Evolutionary conservation across 30 jellyfish, hydroid and myxozoan genomes (phyloP).

Genomic region (Rhopilema esculentum): DNA sequence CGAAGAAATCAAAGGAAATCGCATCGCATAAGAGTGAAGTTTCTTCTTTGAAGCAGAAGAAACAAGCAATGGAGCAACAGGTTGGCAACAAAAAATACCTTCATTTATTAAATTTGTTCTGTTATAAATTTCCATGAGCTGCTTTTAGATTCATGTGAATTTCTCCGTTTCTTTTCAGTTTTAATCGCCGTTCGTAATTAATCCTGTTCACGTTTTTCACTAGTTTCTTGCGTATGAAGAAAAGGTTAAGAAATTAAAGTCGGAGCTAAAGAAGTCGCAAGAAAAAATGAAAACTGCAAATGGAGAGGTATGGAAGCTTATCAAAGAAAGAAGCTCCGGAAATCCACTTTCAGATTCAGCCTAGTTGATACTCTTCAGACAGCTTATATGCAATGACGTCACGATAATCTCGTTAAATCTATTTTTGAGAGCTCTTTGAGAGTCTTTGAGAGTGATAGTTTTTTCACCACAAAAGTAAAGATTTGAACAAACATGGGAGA

Average conservation of each 20-base stretch:
- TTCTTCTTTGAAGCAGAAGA: conserved; percentile 61
- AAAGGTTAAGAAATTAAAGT: conserved; percentile 71
- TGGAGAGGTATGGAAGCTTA: conserved; percentile 53
- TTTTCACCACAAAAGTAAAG: too few relatives aligned
- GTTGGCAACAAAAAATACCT: not conserved
- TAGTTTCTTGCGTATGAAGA: conserved; percentile 72
- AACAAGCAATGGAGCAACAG: conserved; percentile 77
- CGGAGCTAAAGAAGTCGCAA: conserved; percentile 78
- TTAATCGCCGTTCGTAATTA: not conserved
- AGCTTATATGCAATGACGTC: too few relatives aligned
- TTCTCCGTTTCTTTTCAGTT: not conserved
- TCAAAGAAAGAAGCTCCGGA: not conserved
- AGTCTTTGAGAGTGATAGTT: too few relatives aligned
- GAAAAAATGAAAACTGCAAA: conserved; percentile 70
- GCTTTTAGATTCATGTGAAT: not conserved
- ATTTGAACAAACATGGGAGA: too few relatives aligned
- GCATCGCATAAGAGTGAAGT: conserved; percentile 76
- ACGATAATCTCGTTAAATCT: too few relatives aligned
- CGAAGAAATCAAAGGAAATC: conserved; percentile 76
- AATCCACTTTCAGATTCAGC: too few relatives aligned
- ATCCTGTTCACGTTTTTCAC: not conserved
- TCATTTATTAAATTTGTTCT: not conserved
- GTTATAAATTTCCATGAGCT: not conserved
- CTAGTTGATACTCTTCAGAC: too few relatives aligned
- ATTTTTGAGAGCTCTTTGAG: too few relatives aligned